Evolutionary conservation across 1,140 invertebrate species (phyloP).

Genomic region (Drosophila serrata): DNA sequence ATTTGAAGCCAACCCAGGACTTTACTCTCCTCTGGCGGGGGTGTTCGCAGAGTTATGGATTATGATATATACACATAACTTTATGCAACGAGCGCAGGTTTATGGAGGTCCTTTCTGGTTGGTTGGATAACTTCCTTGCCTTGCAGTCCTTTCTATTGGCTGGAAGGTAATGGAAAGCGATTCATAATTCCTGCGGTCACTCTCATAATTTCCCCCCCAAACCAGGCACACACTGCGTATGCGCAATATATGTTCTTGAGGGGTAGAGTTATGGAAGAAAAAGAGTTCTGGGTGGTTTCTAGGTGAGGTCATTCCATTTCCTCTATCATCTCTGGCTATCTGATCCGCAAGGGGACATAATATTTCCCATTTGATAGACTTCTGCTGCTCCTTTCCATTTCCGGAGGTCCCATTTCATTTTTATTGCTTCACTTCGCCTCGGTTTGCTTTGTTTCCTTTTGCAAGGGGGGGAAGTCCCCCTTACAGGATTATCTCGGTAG

Average conservation of each 20-base stretch:
- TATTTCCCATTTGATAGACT: conserved; percentile 37
- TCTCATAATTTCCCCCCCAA: conserved; percentile 52
- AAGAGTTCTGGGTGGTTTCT: background rate
- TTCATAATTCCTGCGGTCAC: conserved; percentile 71
- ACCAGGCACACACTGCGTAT: conserved; percentile 44
- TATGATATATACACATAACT: conserved; percentile 78
- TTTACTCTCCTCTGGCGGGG: background rate
- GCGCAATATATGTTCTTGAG: conserved; percentile 44
- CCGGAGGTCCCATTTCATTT: conserved; percentile 48
- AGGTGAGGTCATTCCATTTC: conserved; percentile 37
- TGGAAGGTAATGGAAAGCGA: conserved; percentile 10
- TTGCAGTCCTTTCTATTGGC: conserved; percentile 30
- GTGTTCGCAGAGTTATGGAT: conserved; percentile 65
- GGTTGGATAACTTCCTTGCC: conserved; percentile 21
- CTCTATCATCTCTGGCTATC: conserved; percentile 36
- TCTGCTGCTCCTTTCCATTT: conserved; percentile 29
- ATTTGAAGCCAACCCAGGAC: conserved; percentile 57
- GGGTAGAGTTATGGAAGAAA: background rate
- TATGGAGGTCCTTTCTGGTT: conserved; percentile 17
- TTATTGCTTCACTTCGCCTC: conserved; percentile 51
- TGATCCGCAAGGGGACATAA: conserved; percentile 35
- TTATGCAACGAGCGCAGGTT: conserved; percentile 65
- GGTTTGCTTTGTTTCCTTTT: conserved; percentile 29
- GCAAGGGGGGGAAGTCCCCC: background rate
- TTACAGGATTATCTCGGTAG: conserved; percentile 24